Percentiles rank a stretch among this genome's conserved stretches.
These are phyloP conservation scores for Pachliopta kotzebuea DNA, from an alignment of 2,888 invertebrate genomes.

Conservation along the genomic window DNA sequence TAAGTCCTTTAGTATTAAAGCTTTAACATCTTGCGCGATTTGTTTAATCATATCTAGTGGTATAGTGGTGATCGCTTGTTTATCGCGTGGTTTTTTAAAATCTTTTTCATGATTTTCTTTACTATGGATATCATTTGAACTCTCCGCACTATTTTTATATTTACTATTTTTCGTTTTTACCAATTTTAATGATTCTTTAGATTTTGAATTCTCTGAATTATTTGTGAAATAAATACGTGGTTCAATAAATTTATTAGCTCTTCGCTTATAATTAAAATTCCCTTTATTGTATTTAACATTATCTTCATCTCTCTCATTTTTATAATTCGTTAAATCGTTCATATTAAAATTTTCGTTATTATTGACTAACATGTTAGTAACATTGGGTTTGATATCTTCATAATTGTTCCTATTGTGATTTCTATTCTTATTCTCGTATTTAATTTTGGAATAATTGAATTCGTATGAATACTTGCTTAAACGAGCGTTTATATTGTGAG, in stretches of 20 bases:
- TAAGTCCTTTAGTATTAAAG: slow-evolving; percentile 54
- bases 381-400: slow-evolving; percentile 7
- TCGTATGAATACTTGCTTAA: slow-evolving; percentile 26
- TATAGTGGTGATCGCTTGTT: slow-evolving; percentile 4
- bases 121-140: neutral
- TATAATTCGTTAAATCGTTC: neutral
- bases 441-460: slow-evolving; percentile 23
- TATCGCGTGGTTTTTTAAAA: neutral
- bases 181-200: neutral
- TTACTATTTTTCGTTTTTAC: neutral
- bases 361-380: neutral
- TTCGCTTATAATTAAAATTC: neutral
- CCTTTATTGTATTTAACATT: neutral
- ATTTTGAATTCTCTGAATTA: slow-evolving; percentile 1
- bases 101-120: neutral
- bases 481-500: slow-evolving; percentile 25
- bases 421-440: slow-evolving; percentile 11
- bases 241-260: neutral
- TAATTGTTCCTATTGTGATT: neutral
- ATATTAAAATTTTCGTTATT: slow-evolving; percentile 8
- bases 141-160: neutral
- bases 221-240: neutral
- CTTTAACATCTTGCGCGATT: slow-evolving; percentile 58
- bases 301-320: neutral
- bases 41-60: slow-evolving; percentile 43